Percentiles rank a stretch among this genome's conserved stretches.
These are phyloP conservation scores for Sabatieria punctata DNA, from an alignment of 2,888 invertebrate species.

Conservation along the genomic window DNA sequence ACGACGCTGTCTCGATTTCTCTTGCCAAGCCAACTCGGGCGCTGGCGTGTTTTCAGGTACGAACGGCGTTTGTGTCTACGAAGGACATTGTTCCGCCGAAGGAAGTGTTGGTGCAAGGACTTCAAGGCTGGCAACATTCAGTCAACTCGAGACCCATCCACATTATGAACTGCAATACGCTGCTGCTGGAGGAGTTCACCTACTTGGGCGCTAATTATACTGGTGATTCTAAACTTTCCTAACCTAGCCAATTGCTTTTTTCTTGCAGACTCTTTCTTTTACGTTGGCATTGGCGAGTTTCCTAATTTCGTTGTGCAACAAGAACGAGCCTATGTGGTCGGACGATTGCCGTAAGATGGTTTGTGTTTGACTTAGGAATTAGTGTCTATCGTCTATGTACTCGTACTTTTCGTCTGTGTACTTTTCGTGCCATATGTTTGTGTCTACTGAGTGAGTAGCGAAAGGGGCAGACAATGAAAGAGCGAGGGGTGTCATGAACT, in stretches of 20 bases:
- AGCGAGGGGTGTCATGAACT: too few species aligned
- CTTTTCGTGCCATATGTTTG: too few species aligned
- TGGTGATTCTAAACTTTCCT: slow-evolving; percentile 1
- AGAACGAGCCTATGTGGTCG: slow-evolving; percentile 14
- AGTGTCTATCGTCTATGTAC: too few species aligned
- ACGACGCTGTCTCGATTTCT: neutral
- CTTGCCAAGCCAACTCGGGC: too few species aligned
- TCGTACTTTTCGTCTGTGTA: too few species aligned
- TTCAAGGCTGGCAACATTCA: slow-evolving; percentile 7
- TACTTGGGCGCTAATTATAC: slow-evolving; percentile 6
- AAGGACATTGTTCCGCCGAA: slow-evolving; percentile 16
- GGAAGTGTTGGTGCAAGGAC: slow-evolving; percentile 12
- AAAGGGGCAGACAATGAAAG: too few species aligned
- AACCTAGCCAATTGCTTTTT: neutral
- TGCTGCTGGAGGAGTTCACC: slow-evolving; percentile 19
- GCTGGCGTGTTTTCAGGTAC: slow-evolving; percentile 13
- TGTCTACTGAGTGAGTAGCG: too few species aligned
- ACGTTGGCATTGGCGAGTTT: slow-evolving; percentile 20
- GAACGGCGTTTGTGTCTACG: slow-evolving; percentile 14
- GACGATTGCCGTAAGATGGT: slow-evolving; percentile 11
- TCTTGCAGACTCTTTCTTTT: slow-evolving; percentile 18
- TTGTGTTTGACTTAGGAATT: neutral
- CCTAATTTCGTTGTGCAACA: slow-evolving; percentile 17
- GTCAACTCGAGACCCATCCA: slow-evolving; percentile 6
- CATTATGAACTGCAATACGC: slow-evolving; percentile 19